A percentile compares a stretch with the other conserved stretches of the same genome.
phyloP scores from a whole-genome alignment of 2,797 vertebrate genomes.

The Sebastes taczanowskii region DNA sequence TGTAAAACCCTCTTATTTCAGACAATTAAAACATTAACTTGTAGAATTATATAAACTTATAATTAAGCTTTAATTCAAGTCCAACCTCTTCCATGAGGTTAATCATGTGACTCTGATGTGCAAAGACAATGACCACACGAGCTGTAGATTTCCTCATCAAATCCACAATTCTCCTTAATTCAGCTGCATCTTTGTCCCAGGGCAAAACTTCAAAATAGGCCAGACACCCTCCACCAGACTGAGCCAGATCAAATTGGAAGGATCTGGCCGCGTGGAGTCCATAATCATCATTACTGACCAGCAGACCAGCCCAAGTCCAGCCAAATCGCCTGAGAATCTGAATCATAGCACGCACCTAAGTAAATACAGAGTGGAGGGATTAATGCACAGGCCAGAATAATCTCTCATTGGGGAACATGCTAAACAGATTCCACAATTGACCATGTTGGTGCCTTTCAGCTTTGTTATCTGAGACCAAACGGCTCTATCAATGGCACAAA shows the following conservation, averaged over 20 bases:
- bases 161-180: slow-evolving; percentile 47
- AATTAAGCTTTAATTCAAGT: neutral
- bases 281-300: slow-evolving; percentile 76
- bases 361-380: neutral
- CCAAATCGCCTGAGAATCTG: slow-evolving; percentile 69
- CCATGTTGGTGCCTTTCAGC: neutral
- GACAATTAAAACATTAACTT: neutral
- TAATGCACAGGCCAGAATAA: neutral
- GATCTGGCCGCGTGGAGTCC: slow-evolving; percentile 65
- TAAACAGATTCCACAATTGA: too few relatives aligned
- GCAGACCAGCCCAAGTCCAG: slow-evolving; percentile 77
- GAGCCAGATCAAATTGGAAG: slow-evolving; percentile 48
- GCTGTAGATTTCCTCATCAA: slow-evolving; percentile 56
- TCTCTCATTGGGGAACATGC: neutral
- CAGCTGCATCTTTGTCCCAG: slow-evolving; percentile 33
- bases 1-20: neutral
- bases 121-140: slow-evolving; percentile 61
- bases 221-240: slow-evolving; percentile 55
- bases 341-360: slow-evolving; percentile 62
- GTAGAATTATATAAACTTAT: neutral
- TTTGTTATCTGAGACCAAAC: too few relatives aligned
- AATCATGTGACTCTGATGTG: slow-evolving; percentile 40
- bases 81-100: slow-evolving; percentile 54
- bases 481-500: neutral
- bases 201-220: slow-evolving; percentile 72